Base-by-base conservation (phyloP, 2,888 invertebrate genomes). In the Cyclophora albipunctata region DNA sequence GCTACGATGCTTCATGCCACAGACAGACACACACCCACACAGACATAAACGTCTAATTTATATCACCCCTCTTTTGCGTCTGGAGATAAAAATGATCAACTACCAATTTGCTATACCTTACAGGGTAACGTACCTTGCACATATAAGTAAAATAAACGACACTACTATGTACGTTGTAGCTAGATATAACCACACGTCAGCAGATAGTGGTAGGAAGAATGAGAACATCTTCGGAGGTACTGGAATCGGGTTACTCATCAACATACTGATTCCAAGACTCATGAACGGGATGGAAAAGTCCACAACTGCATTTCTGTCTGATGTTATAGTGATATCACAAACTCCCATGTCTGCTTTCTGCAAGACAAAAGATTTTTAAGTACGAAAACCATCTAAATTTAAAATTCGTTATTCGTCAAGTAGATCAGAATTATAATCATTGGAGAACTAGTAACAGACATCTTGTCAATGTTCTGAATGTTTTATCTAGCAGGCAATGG, bases 241-340 rank as follows among this genome's bases (percentile, higher is more conserved):
- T 47, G 92, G 93, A 40, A 91, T 91, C 3, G 95, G 93, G 66
- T 94, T 95, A 65, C 93, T 93, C 81, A 93, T 95, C 57, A 97
- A 77, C 77, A 98, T 96, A 64, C 96, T 95, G 57, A 97, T 96
- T 42, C 96, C 96, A 58, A 98, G 84, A 59, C 95, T 95, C 96
- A 99, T 98, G 78, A 98, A 99, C 0, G 99, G 99, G 83, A 95
- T 95, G 0, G 97, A 96, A 78, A 98, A 98, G 74, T 98, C 97
- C 0, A 97, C 96, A 6, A 93, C 94, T 51, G 92, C 90, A 59
- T 96, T 93, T 45, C 99, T 90, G 46, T 95, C 93, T 66, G 95
- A 95, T 3, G 97, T 98, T 48, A 99, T 98, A 3, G 98, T 98
- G 59, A 99, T 84, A 71, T 98, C 98, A 61, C 97, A 97, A 35